Percentiles rank a stretch among this genome's conserved stretches.
These are phyloP conservation scores for Rachycentron canadum DNA, from an alignment of 2,797 vertebrate species.

Conservation along the genomic window DNA sequence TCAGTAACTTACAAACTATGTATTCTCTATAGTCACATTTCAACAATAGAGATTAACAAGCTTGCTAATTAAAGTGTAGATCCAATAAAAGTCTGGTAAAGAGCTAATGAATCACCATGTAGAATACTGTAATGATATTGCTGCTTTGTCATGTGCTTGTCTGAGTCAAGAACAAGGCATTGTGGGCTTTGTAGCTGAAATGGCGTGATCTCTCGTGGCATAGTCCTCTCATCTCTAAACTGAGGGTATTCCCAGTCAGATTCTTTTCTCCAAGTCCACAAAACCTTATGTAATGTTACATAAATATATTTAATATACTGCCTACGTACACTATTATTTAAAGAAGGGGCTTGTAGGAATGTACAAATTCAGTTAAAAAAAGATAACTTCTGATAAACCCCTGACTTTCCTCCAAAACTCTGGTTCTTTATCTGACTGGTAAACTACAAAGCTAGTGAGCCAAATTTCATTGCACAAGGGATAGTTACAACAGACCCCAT, in stretches of 20 bases:
- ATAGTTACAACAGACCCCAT: constrained; percentile 11
- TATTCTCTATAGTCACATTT: constrained; percentile 23
- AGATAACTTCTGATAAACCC: not conserved
- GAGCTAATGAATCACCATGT: constrained; percentile 40
- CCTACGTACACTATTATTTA: not conserved
- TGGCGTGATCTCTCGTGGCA: not conserved
- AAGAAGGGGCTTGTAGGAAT: not conserved
- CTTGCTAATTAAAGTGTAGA: constrained; percentile 38
- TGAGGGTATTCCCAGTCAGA: not conserved
- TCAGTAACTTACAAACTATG: constrained; percentile 23
- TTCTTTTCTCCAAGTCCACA: not conserved
- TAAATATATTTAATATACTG: not conserved
- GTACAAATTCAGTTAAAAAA: not conserved
- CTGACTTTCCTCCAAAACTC: constrained; percentile 8
- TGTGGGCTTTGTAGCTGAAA: constrained; percentile 30
- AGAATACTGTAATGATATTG: constrained; percentile 28
- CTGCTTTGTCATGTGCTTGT: constrained; percentile 37
- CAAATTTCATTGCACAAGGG: constrained; percentile 19
- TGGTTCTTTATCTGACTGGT: constrained; percentile 19
- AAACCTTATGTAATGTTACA: not conserved
- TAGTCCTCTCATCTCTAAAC: constrained; percentile 15
- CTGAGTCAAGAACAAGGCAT: constrained; percentile 28
- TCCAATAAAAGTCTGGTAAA: constrained; percentile 30
- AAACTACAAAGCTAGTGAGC: constrained; percentile 23
- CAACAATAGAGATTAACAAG: constrained; percentile 33